Evolutionary conservation across 2,113 vertebrate genomes (phyloP).

Genomic region (Arvicanthis niloticus): DNA sequence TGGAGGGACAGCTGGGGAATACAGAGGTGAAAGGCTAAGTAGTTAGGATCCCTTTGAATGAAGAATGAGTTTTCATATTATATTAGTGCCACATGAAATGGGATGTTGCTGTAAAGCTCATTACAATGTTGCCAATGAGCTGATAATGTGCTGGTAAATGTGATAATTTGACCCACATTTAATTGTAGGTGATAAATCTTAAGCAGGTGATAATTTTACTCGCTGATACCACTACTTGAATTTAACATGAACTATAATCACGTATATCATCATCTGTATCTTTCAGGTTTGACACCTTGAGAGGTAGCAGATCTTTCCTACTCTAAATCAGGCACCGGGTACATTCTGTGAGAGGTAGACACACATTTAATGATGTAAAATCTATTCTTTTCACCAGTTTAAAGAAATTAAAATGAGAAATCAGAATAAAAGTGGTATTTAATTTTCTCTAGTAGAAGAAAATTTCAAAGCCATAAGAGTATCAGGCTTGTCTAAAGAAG

Average conservation of each 20-base stretch:
- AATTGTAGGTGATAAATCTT: conserved; percentile 51
- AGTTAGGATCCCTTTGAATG: conserved; percentile 37
- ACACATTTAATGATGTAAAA: background rate
- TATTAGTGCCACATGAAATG: background rate
- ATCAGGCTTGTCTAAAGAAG: background rate
- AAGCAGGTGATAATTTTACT: conserved; percentile 35
- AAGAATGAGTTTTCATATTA: conserved; percentile 36
- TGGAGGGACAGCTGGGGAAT: background rate
- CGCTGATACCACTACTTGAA: conserved; percentile 14
- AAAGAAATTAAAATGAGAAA: background rate
- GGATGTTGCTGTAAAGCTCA: conserved; percentile 7
- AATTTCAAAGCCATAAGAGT: background rate
- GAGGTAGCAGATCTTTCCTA: background rate
- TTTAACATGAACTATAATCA: background rate
- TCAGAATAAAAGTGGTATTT: background rate
- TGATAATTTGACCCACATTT: conserved; percentile 52
- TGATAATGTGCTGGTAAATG: conserved; percentile 50
- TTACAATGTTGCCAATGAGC: conserved; percentile 22
- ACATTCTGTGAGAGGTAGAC: background rate
- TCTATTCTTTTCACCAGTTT: background rate
- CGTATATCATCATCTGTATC: background rate
- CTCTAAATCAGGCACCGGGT: background rate
- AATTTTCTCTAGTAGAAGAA: background rate
- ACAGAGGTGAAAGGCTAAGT: background rate
- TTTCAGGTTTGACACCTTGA: background rate